Evolutionary conservation across 2,888 invertebrate species (phyloP), one percentile per base, ranked within the genome.

Genomic region (Drosophila formosana): DNA sequence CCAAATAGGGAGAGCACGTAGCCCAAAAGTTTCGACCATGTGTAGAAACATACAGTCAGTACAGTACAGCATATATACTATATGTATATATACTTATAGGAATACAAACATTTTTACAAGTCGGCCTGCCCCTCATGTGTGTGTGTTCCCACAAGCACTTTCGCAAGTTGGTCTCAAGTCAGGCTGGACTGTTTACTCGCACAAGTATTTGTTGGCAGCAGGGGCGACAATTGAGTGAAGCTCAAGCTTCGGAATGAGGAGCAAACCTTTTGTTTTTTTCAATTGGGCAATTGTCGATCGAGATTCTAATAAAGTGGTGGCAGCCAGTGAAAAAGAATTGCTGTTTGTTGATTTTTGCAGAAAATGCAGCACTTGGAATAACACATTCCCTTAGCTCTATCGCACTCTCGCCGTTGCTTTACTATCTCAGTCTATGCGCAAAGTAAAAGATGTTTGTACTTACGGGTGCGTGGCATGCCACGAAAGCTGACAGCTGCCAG

Each of bases 401-500:
- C 7, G 6, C 9, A 9, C 32, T 8, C 39, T 9, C 6, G 18
- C 18, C 18, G 18, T 18, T 18, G 18, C 2, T 18, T 18, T 18
- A 18, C 18, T 18, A 18, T 13, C 5, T 18, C 30, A 45, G 23
- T 45, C 32, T 34, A 47, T 57, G 25, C 18, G 56, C 60, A 67
- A 78, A 82, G 76, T 72, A 63, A 74, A 66, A 71, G 69, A 72
- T 80, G 85, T 82, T 85, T 85, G 66, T 75, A 88, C 86, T 84
- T 85, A 88, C 83, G 77, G 72, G 68, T 56, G 61, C 67, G 78
- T 43, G 50, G 64, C 75, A 88, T 86, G 72, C 86, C 86, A 72
- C 75, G 70, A 72, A 75, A 82, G 86, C 86, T 84, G 84, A 85
- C 84, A 84, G 84, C 84, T 84, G 84, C 86, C 88, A 86, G 83